Evolutionary conservation across 2,888 invertebrate genomes (phyloP).

Genomic region (Papilio protenor): DNA sequence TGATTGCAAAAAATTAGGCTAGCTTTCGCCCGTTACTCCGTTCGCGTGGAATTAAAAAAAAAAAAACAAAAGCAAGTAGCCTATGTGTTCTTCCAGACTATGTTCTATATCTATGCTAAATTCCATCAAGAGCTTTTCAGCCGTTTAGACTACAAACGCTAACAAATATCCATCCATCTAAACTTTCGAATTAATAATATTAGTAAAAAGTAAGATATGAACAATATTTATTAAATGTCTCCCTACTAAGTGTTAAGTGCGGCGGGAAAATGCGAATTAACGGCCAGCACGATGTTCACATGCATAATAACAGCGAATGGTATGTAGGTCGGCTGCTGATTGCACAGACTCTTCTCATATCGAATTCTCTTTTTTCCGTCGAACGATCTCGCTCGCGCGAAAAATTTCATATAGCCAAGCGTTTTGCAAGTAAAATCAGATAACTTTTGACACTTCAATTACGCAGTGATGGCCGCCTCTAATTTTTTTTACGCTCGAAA

Average conservation of each 20-base stretch:
- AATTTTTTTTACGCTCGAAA: constrained; percentile 67
- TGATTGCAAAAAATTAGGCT: too few species aligned
- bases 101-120: too few species aligned
- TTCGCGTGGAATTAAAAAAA: too few species aligned
- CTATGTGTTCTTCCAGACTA: too few species aligned
- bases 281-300: constrained; percentile 57
- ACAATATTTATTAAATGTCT: background rate
- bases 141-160: too few species aligned
- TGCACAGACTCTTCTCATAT: constrained; percentile 79
- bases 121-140: too few species aligned
- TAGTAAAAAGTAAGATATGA: background rate
- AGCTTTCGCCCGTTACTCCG: too few species aligned
- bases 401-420: constrained; percentile 81
- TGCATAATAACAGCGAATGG: constrained; percentile 68
- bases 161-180: too few species aligned
- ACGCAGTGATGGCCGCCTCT: constrained; percentile 78
- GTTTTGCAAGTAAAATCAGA: constrained; percentile 84
- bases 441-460: constrained; percentile 85
- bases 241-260: constrained; percentile 37
- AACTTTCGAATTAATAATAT: too few species aligned
- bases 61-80: too few species aligned
- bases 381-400: constrained; percentile 76
- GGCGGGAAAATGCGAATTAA: constrained; percentile 57
- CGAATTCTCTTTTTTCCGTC: constrained; percentile 81
- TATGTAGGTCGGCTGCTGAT: constrained; percentile 81